Conservation (phyloP, 1,140 invertebrate genomes). For the Reticulitermes speratus region DNA sequence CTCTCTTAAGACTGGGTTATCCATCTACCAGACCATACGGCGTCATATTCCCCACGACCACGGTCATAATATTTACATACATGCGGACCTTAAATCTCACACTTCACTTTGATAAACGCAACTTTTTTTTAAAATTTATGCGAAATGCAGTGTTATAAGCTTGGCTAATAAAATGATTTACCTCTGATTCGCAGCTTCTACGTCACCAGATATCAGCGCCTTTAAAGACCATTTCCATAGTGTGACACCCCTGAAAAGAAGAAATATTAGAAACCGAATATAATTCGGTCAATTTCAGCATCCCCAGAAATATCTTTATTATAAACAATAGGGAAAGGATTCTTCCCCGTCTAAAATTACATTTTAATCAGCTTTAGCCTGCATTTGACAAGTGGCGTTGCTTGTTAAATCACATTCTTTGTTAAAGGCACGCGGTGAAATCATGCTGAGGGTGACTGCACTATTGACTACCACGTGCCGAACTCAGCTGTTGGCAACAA, state of each 20-base stretch:
- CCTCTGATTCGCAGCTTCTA: background rate
- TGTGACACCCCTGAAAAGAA: background rate
- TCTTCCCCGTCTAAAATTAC: background rate
- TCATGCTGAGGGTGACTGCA: background rate
- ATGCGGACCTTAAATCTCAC: too few relatives aligned
- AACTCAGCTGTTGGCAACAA: background rate
- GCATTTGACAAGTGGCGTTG: background rate
- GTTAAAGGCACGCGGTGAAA: background rate
- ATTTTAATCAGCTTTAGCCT: background rate
- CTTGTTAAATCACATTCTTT: background rate
- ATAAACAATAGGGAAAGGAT: background rate
- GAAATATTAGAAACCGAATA: background rate
- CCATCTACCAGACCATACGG: too few relatives aligned
- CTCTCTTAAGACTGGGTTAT: too few relatives aligned
- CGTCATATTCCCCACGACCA: too few relatives aligned
- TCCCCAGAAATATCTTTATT: background rate
- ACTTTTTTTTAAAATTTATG: too few relatives aligned
- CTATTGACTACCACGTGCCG: background rate
- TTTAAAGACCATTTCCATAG: background rate
- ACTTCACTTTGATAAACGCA: too few relatives aligned
- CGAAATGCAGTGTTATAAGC: too few relatives aligned
- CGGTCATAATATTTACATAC: too few relatives aligned
- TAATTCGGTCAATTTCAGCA: background rate
- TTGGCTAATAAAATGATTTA: too few relatives aligned
- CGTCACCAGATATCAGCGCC: background rate